Base-by-base conservation (phyloP, 1,140 invertebrate species). In the Yoshiicerus persimilis region DNA sequence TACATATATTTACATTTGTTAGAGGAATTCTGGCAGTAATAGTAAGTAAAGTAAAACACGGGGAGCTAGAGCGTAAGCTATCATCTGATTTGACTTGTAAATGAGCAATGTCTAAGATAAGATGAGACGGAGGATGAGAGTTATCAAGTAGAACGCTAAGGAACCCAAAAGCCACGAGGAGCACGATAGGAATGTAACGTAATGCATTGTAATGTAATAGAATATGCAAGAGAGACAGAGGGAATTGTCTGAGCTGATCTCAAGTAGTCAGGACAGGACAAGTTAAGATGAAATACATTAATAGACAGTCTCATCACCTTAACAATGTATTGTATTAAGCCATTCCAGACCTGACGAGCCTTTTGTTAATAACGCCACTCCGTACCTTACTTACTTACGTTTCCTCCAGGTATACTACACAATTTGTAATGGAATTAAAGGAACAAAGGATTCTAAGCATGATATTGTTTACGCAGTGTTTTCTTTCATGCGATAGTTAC, bases 51-150 rank as follows among this genome's bases (percentile, higher is more conserved):
- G 32, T 34, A 16, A 16, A 16, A 77, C 13, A 38, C 75, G 32
- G 75, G n/a, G 34, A 80, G 66, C 16, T 80, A 32, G 34, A 80
- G n/a, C 32, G 32, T 34, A 32, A 80, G 75, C 75, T 38, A 38
- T 80, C 75, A 38, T 80, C 32, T 80, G 75, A 80, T 80, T 80
- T 80, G 75, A 80, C 75, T 80, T 80, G 75, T 80, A 80, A 80
- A 80, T 80, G 75, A 80, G 75, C 32, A 80, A 34, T 34, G 75
- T 80, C 32, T 80, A 34, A 38, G n/a, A 80, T 80, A 38, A 34
- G 75, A 80, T 36, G 62, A n/a, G 62, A 66, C 62, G 13, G 62
- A 66, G n/a, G 62, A 25, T 25, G 32, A 32, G 32, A 80, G 16
- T 80, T 32, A 4, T 6, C 11, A 70, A 30, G 66, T 16, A 0